A percentile compares a stretch with the other conserved stretches of the same genome.
phyloP scores from a whole-genome alignment of 1,140 invertebrate species.

The Drosophila bocki region DNA sequence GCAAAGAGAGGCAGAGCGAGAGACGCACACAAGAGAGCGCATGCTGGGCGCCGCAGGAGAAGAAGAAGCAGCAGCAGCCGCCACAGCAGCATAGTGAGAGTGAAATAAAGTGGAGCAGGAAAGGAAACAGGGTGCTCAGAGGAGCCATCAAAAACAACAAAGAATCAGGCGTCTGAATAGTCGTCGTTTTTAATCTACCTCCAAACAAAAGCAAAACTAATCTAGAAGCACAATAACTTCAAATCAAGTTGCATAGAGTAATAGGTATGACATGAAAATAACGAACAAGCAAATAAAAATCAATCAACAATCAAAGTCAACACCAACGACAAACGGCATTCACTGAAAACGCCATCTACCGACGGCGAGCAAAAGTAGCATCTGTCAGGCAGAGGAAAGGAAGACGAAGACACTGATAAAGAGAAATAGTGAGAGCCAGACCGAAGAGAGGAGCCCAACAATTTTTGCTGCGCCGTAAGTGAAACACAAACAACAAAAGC shows the following conservation, averaged over 20 bases:
- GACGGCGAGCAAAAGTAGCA: constrained; percentile 35
- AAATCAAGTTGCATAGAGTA: constrained; percentile 6
- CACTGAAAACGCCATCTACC: constrained; percentile 45
- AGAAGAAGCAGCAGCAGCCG: constrained; percentile 24
- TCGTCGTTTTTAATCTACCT: constrained; percentile 42
- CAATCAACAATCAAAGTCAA: constrained; percentile 19
- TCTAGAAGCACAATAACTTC: constrained; percentile 29
- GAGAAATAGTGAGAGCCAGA: constrained; percentile 15
- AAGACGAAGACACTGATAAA: constrained; percentile 1
- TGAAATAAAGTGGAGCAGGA: constrained; percentile 50
- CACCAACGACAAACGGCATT: constrained; percentile 14
- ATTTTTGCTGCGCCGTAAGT: constrained; percentile 19
- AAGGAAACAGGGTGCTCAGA: constrained; percentile 11
- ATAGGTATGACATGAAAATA: neutral
- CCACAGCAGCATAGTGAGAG: constrained; percentile 26
- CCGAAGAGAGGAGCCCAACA: constrained; percentile 12
- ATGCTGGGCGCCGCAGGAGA: constrained; percentile 61
- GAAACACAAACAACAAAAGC: constrained; percentile 17
- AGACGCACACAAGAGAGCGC: constrained; percentile 50
- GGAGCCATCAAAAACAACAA: constrained; percentile 32
- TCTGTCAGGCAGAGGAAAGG: constrained; percentile 8
- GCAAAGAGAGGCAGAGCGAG: constrained; percentile 33
- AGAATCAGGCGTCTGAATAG: constrained; percentile 22
- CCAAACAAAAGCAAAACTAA: constrained; percentile 25
- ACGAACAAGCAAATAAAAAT: constrained; percentile 14